phyloP scores from a whole-genome alignment of 2,797 vertebrate genomes.

The Spinus olivaceus region DNA sequence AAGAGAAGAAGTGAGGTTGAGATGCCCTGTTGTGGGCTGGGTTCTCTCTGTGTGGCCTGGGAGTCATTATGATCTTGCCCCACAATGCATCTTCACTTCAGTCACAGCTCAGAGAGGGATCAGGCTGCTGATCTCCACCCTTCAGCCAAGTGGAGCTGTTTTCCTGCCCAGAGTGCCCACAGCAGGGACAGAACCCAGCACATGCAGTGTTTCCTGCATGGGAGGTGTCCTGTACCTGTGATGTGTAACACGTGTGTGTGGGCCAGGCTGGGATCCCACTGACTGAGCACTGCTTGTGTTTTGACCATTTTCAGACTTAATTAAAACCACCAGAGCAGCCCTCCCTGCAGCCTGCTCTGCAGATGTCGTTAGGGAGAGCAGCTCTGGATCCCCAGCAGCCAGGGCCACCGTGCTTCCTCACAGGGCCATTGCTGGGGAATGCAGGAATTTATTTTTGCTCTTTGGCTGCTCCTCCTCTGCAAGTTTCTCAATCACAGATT shows the following conservation, averaged over 20 bases:
- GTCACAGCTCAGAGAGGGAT: background rate
- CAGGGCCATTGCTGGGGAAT: background rate
- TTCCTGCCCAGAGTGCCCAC: accelerated
- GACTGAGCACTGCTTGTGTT: background rate
- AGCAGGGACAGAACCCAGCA: background rate
- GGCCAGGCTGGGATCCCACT: background rate
- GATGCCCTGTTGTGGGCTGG: background rate
- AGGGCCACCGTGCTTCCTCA: accelerated
- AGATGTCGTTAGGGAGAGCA: background rate
- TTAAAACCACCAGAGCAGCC: constrained; percentile 11
- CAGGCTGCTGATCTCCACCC: background rate
- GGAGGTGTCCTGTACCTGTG: accelerated
- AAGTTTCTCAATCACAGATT: background rate
- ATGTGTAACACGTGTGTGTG: accelerated
- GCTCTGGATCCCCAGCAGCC: background rate
- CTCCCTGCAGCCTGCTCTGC: constrained; percentile 3
- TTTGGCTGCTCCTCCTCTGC: background rate
- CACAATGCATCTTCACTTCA: accelerated
- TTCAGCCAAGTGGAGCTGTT: background rate
- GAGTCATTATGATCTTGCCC: accelerated
- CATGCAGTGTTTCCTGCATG: accelerated
- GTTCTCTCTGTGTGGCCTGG: accelerated
- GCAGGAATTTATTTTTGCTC: background rate
- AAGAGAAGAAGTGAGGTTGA: accelerated
- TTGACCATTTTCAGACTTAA: background rate